These are phyloP conservation scores for Fragum sueziense DNA, from an alignment of 2,888 invertebrate genomes.

Conservation along the genomic window DNA sequence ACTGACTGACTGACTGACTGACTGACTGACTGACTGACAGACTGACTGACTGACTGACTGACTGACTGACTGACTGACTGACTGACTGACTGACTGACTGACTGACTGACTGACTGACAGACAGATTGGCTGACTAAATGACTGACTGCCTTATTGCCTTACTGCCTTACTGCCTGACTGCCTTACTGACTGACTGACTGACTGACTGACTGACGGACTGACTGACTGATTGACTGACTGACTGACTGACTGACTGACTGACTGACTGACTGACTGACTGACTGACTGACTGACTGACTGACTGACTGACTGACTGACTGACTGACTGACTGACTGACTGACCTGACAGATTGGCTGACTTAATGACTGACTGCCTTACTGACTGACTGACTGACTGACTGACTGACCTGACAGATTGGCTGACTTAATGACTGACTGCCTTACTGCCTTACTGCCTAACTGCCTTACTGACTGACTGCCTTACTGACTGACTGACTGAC, in stretches of 20 bases:
- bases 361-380: neutral
- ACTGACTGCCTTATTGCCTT: too few relatives aligned
- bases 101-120: constrained; percentile 15
- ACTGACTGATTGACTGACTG: too few relatives aligned
- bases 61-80: neutral
- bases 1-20: constrained; percentile 7
- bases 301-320: constrained; percentile 16
- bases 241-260: neutral
- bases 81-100: constrained; percentile 10
- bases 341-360: too few relatives aligned
- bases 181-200: neutral
- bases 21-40: constrained; percentile 10
- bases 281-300: constrained; percentile 11
- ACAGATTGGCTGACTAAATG: too few relatives aligned
- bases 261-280: constrained; percentile 12
- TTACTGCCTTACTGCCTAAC: too few relatives aligned
- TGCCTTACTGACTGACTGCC: neutral
- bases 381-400: constrained; percentile 8
- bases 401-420: too few relatives aligned
- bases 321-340: constrained; percentile 4
- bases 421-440: neutral
- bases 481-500: constrained; percentile 4
- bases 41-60: neutral
- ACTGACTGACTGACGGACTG: neutral
- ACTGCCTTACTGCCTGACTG: constrained; percentile 5